Conservation (phyloP, 2,797 vertebrate species). For the Argentina silus region DNA sequence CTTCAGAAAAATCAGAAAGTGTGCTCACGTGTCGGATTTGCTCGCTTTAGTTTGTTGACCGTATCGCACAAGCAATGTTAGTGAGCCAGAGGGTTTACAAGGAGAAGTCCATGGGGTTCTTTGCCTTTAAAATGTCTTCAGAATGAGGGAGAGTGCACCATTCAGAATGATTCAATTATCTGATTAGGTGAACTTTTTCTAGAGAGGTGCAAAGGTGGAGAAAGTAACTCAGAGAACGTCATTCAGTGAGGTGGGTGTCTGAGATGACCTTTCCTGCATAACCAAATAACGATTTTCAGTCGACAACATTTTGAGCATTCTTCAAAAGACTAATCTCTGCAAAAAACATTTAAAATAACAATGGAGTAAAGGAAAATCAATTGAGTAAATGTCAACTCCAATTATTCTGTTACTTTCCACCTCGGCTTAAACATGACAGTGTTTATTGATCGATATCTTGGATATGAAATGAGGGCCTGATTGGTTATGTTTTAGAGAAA, state of each 20-base stretch:
- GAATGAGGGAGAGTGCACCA: constrained; percentile 24
- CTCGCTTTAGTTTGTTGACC: constrained; percentile 34
- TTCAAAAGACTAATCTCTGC: background rate
- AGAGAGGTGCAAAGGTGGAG: constrained; percentile 19
- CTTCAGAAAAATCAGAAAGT: constrained; percentile 3
- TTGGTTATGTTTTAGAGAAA: background rate
- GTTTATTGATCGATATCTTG: background rate
- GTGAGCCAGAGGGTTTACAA: constrained; percentile 16
- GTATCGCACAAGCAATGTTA: constrained; percentile 18
- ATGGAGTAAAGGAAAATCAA: constrained; percentile 7
- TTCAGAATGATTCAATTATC: constrained; percentile 41
- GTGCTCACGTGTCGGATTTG: constrained; percentile 4
- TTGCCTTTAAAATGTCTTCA: constrained; percentile 26
- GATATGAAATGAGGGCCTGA: background rate
- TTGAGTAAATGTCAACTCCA: background rate
- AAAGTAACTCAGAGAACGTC: constrained; percentile 10
- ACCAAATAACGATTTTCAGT: background rate
- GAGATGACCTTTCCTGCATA: constrained; percentile 16
- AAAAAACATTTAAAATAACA: background rate
- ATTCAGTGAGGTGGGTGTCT: constrained; percentile 10
- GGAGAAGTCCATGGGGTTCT: constrained; percentile 7
- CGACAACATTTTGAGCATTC: background rate
- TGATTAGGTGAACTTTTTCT: constrained; percentile 41
- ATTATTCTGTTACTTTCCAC: background rate
- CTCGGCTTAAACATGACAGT: background rate